Evolutionary conservation across 2,888 invertebrate species (phyloP), one percentile per base, ranked within the genome.

Genomic region (Rotaria magnacalcarata): DNA sequence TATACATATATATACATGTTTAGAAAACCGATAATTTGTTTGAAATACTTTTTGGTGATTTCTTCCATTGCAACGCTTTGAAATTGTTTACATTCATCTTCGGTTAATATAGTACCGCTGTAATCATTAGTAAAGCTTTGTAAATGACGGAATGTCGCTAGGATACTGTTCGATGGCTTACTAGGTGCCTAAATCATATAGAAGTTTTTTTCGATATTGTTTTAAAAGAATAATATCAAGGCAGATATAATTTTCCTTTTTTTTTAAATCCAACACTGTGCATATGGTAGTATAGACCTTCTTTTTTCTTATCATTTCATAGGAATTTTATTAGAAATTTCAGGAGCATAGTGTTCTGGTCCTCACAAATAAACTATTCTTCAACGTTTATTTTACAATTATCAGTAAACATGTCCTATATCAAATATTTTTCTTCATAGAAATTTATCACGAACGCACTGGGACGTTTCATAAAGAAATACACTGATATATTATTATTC

Each of bases 111-210:
- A 6, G 67, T 67, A 41, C 67, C 67, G 34, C 19, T 67, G 11
- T 67, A 67, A 34, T 67, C 27, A 34, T 67, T 34, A 7, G 67
- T 16, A 67, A 67, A 67, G 19, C 19, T 7, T 67, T 67, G 67
- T 34, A 67, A 67, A 34, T 67, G 67, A 16, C 67, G 67, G 14
- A 67, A 67, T 67, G 67, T 67, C 19, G 34, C 34, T 19, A 16
- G 0, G 34, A 67, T 67, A 67, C 27, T 34, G 34, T 67, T 85
- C 0, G 91, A 91, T n/a, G 90, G 89, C 86, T 90, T 90, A 85
- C 87, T 89, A 0, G 90, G 90, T 10, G 90, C 89, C 90, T 90
- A 87, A 11, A 87, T 86, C 4, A 34, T 1, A 34, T 34, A 34
- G 34, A 2, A 34, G 34, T 34, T 34, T 34, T 34, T 34, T 34